Conservation (phyloP, 1,140 invertebrate species). For the Parapsyche elsis region DNA sequence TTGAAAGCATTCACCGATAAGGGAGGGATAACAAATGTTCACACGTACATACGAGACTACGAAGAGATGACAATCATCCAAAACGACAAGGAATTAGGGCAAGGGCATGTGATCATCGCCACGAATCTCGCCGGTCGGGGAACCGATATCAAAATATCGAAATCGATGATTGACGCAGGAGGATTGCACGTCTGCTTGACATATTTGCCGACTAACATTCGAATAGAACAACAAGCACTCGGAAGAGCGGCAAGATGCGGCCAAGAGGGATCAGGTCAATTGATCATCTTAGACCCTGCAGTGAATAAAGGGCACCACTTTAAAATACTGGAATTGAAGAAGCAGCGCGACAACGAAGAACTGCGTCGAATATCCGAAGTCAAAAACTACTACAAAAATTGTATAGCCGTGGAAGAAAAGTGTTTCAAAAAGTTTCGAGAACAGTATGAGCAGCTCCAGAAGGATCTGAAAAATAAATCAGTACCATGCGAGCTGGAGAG, state of each 20-base stretch:
- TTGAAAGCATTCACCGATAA: constrained; percentile 28
- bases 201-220: constrained; percentile 60
- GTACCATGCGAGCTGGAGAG: constrained; percentile 7
- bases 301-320: background rate
- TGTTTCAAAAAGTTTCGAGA: constrained; percentile 40
- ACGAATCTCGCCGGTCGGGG: constrained; percentile 64
- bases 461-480: constrained; percentile 1
- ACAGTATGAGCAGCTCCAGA: constrained; percentile 18
- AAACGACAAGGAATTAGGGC: constrained; percentile 32
- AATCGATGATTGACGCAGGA: constrained; percentile 56
- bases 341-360: constrained; percentile 38
- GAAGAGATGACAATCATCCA: constrained; percentile 46
- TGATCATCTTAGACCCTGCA: constrained; percentile 49
- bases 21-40: constrained; percentile 29
- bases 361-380: constrained; percentile 43
- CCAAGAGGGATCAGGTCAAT: constrained; percentile 57
- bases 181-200: constrained; percentile 62
- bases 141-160: constrained; percentile 60
- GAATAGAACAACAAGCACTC: constrained; percentile 62
- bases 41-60: constrained; percentile 52
- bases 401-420: constrained; percentile 41
- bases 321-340: constrained; percentile 34
- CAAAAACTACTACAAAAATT: constrained; percentile 38
- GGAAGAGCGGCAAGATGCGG: constrained; percentile 61
- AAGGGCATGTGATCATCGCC: constrained; percentile 58